Conservation (phyloP, 2,113 vertebrate species). For the Chionodraco myersi region DNA sequence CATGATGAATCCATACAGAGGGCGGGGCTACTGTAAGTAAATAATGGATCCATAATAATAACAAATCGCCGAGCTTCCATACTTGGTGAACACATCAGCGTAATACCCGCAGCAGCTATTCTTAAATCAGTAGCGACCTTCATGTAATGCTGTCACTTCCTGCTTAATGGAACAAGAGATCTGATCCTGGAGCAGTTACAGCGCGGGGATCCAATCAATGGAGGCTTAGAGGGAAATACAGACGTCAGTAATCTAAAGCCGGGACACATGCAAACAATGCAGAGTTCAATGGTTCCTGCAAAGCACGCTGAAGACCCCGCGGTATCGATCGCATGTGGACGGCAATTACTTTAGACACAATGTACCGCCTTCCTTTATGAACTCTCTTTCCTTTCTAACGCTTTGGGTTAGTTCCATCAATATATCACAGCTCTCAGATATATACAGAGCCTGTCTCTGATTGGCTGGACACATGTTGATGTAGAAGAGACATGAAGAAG, state of each 20-base stretch:
- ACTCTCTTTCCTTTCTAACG: neutral
- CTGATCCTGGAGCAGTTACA: conserved; percentile 42
- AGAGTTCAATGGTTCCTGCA: conserved; percentile 19
- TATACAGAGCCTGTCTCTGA: no score
- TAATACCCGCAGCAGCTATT: conserved; percentile 2
- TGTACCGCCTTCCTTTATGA: neutral
- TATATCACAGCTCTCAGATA: no score
- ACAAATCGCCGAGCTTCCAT: conserved; percentile 33
- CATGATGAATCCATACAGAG: neutral
- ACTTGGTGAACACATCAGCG: conserved; percentile 18
- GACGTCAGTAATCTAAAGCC: conserved; percentile 44
- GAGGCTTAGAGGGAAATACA: conserved; percentile 55
- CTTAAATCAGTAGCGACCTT: conserved; percentile 30
- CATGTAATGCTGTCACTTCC: conserved; percentile 30
- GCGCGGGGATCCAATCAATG: conserved; percentile 59
- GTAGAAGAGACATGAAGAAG: no score
- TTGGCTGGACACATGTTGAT: no score
- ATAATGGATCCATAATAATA: neutral
- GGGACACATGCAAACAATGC: conserved; percentile 13
- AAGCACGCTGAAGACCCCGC: neutral
- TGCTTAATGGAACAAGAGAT: conserved; percentile 58
- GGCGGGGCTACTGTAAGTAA: neutral
- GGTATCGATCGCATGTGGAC: conserved; percentile 17
- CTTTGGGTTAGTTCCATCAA: neutral
- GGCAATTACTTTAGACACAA: no score